phyloP scores from a whole-genome alignment of 30 jellyfish, hydroid and myxozoan species.

The Clytia hemisphaerica region DNA sequence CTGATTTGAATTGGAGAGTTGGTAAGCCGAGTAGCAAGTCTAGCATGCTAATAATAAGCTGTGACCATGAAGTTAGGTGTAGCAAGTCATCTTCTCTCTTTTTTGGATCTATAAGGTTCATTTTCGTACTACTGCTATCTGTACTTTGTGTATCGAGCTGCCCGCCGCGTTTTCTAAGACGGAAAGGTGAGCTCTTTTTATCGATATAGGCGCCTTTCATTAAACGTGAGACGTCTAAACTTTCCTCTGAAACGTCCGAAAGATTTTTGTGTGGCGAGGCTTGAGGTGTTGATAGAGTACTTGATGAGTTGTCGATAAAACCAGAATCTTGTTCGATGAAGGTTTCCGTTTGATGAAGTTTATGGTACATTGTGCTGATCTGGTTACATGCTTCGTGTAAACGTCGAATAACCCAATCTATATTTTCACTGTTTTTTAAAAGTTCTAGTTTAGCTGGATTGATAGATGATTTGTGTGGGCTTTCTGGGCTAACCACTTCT shows the following conservation, averaged over 20 bases:
- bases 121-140: constrained; percentile 27
- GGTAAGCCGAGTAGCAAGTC: constrained; percentile 92
- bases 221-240: constrained; percentile 58
- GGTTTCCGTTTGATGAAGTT: constrained; percentile 64
- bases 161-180: constrained; percentile 50
- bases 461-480: constrained; percentile 10
- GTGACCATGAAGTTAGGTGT: constrained; percentile 94
- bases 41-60: constrained; percentile 69
- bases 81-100: constrained; percentile 73
- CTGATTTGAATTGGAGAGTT: constrained; percentile 87
- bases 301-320: constrained; percentile 40
- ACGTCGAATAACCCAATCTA: constrained; percentile 95
- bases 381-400: constrained; percentile 92
- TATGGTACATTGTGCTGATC: constrained; percentile 70
- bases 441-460: constrained; percentile 65
- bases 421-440: constrained; percentile 74
- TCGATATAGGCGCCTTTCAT: constrained; percentile 37
- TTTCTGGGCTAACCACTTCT: constrained; percentile 31
- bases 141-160: constrained; percentile 31
- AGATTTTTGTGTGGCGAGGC: constrained; percentile 72
- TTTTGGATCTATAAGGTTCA: constrained; percentile 38
- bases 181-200: constrained; percentile 45
- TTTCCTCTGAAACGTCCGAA: constrained; percentile 67
- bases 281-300: constrained; percentile 68
- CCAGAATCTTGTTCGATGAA: constrained; percentile 91